Conservation (phyloP, 2,797 vertebrate genomes). For the Poeciliopsis paucimaculata region DNA sequence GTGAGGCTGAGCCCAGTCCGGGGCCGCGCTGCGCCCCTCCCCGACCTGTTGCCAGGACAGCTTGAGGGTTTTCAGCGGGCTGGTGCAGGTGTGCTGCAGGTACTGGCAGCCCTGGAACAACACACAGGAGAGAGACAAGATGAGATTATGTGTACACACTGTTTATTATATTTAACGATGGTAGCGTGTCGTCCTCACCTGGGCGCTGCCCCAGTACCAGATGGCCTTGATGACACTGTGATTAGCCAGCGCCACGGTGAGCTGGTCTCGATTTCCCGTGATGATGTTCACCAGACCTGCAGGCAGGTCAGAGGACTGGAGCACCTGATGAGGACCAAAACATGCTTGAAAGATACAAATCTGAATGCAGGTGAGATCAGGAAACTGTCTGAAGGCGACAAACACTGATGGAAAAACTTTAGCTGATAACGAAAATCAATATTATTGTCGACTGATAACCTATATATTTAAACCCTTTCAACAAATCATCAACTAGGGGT, state of each 20-base stretch:
- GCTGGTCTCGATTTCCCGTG: conserved; percentile 83
- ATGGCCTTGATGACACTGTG: conserved; percentile 90
- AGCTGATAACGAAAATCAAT: not conserved
- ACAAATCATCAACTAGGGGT: not conserved
- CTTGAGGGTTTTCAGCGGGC: conserved; percentile 76
- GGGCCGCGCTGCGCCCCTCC: conserved; percentile 16
- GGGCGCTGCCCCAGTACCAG: conserved; percentile 89
- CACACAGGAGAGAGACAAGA: conserved; percentile 7
- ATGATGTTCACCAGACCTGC: conserved; percentile 88
- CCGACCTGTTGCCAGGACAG: conserved; percentile 63
- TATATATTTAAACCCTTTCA: not conserved
- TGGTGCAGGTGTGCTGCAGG: conserved; percentile 77
- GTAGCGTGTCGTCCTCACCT: conserved; percentile 68
- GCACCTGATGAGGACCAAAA: conserved; percentile 74
- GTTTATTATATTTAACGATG: not conserved
- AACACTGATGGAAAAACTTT: not conserved
- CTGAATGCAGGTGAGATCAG: not conserved
- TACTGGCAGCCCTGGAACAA: conserved; percentile 78
- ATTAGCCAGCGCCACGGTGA: conserved; percentile 85
- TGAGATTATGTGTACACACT: not conserved
- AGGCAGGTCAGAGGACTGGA: conserved; percentile 83
- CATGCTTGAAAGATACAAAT: not conserved
- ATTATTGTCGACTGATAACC: not conserved
- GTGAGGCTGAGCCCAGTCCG: conserved; percentile 62
- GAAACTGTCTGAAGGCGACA: not conserved